phyloP scores from a whole-genome alignment of 2,113 vertebrate species.

The Pitta sordida region DNA sequence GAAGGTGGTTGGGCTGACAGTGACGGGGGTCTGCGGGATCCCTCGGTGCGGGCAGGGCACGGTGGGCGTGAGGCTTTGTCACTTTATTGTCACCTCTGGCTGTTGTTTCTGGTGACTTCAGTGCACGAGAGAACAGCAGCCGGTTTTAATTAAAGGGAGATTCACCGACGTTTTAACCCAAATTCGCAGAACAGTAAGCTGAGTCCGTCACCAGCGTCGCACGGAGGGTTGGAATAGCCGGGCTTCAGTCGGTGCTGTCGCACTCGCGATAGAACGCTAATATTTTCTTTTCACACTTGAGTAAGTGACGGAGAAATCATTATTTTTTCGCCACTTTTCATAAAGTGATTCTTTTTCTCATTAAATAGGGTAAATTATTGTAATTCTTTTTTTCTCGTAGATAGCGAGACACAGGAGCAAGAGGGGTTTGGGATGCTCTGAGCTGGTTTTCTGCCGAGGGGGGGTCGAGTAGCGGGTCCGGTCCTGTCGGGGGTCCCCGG shows the following conservation, averaged over 20 bases:
- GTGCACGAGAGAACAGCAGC: not conserved
- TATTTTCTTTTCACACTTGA: not conserved
- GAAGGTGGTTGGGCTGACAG: not conserved
- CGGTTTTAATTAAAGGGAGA: not conserved
- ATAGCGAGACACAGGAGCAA: not conserved
- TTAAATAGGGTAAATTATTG: not conserved
- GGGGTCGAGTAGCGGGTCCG: not conserved
- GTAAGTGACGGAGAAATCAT: not conserved
- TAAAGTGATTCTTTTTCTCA: not conserved
- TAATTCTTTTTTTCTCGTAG: not conserved
- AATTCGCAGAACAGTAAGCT: not conserved
- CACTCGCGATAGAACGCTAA: fast-evolving
- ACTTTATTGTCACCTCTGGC: not conserved
- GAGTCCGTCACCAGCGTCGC: fast-evolving
- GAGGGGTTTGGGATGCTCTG: not conserved
- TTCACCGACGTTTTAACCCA: not conserved
- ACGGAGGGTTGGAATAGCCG: not conserved
- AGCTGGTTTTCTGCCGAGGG: not conserved
- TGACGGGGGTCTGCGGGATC: not conserved
- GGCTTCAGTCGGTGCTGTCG: fast-evolving
- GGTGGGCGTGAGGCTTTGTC: not conserved
- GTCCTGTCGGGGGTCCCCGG: not conserved
- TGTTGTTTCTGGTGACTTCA: not conserved
- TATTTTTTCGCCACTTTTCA: not conserved
- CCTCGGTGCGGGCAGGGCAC: not conserved